A percentile compares a stretch with the other conserved stretches of the same genome.
Conservation (phyloP, 2,888 invertebrate genomes). For the Euclidia mi region DNA sequence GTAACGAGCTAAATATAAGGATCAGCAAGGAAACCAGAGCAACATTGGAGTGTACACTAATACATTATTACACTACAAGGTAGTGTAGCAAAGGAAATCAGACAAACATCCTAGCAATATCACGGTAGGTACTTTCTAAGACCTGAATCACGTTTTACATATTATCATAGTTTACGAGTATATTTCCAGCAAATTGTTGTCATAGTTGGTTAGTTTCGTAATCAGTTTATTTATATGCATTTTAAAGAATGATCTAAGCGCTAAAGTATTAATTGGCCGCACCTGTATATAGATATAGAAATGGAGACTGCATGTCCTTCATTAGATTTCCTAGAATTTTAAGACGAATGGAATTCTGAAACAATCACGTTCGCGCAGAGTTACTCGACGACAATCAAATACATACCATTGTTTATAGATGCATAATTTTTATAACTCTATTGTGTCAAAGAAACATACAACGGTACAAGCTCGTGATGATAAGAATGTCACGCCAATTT, state of each 20-base stretch:
- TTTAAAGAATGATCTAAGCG: too few relatives aligned
- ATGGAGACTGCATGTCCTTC: too few relatives aligned
- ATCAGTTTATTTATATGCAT: constrained; percentile 4
- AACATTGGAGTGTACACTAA: neutral
- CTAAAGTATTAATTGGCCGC: neutral
- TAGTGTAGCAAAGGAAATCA: neutral
- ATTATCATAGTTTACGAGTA: constrained; percentile 7
- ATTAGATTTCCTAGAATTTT: too few relatives aligned
- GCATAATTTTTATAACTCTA: too few relatives aligned
- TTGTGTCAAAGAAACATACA: too few relatives aligned
- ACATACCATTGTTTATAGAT: too few relatives aligned
- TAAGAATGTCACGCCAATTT: too few relatives aligned
- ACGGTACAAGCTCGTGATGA: too few relatives aligned
- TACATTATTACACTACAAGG: constrained; percentile 3
- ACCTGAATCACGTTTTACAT: constrained; percentile 13
- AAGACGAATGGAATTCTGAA: too few relatives aligned
- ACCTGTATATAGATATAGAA: too few relatives aligned
- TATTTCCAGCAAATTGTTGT: constrained; percentile 9
- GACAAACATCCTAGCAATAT: constrained; percentile 1
- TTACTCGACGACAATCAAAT: too few relatives aligned
- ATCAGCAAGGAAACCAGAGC: neutral
- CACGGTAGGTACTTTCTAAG: constrained; percentile 6
- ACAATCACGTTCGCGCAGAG: too few relatives aligned
- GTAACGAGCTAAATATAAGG: constrained; percentile 1
- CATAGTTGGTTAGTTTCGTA: constrained; percentile 9